Conservation (phyloP, 2,113 vertebrate species). For the Gambusia holbrooki region DNA sequence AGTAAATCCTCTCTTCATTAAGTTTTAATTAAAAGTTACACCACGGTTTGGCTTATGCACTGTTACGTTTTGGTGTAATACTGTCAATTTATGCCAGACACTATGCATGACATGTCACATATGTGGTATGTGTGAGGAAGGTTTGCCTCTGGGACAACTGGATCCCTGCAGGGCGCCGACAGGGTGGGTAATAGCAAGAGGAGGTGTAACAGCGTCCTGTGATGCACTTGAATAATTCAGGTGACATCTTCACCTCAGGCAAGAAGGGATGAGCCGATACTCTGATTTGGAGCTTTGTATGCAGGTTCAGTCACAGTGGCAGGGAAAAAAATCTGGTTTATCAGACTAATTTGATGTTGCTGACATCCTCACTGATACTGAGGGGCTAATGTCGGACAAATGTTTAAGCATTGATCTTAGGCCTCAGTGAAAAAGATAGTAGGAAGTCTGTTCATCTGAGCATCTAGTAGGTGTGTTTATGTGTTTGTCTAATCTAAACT, state of each 20-base stretch:
- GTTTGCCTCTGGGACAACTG: conserved; percentile 15
- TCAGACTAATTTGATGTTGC: not conserved
- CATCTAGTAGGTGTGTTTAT: not conserved
- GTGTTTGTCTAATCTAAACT: not conserved
- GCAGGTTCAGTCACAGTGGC: conserved; percentile 21
- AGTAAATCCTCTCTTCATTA: not conserved
- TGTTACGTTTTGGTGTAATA: not conserved
- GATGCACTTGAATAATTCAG: conserved; percentile 61
- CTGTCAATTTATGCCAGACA: conserved; percentile 5
- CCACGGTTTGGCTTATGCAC: not conserved
- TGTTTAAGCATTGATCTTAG: conserved; percentile 14
- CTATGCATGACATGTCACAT: not conserved
- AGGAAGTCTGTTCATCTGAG: conserved; percentile 8
- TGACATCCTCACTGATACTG: not conserved
- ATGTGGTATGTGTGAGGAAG: not conserved
- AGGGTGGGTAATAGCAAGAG: conserved; percentile 16
- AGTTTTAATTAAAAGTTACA: not conserved
- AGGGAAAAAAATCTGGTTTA: conserved; percentile 8
- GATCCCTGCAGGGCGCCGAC: conserved; percentile 9
- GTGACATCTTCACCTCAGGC: conserved; percentile 41
- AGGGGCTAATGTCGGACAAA: conserved; percentile 9
- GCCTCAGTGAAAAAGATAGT: not conserved
- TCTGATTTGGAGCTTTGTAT: conserved; percentile 31
- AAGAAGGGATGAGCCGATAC: conserved; percentile 19
- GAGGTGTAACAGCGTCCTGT: conserved; percentile 39